Base-by-base conservation (phyloP, 2,113 vertebrate genomes). In the Myocastor coypus region DNA sequence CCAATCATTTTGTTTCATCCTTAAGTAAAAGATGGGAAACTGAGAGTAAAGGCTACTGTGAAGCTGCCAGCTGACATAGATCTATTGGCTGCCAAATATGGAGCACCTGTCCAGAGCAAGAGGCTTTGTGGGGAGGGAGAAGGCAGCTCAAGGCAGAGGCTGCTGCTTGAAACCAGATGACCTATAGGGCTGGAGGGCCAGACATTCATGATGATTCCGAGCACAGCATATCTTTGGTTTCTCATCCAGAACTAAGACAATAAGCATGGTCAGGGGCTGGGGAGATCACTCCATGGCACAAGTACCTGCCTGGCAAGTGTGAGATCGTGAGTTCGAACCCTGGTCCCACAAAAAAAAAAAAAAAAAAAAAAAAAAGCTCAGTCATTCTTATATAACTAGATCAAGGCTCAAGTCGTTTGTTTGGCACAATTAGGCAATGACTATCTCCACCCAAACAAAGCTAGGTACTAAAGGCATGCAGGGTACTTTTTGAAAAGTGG, bases 161-260 rank as follows among this genome's bases (percentile, higher is more conserved):
- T 17, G 2, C 28, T 9, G 2, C 40, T 26, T 5, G 34, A 37
- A 34, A 30, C 12, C 3, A 32, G 5, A 12, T 4, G 4, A 12
- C 19, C 40, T 10, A 8, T n/a, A 64, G 30, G 19, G 22, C 14
- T 34, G 5, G 19, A 66, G 71, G 30, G 11, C 37, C 61, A 88
- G 55, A 66, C 78, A 24, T 28, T 63, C 24, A 9, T 6, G 50
- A 20, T 22, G 42, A 30, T 40, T n/a, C 69, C 42, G 13, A 1
- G n/a, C 55, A 55, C 5, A 73, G 59, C 55, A 0, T 71, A 13
- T 30, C 93, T 40, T 34, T 52, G 61, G 13, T 46, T 68, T 69
- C 50, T 77, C 30, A 61, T 81, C 52, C 52, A 59, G 77, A 87
- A 89, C 22, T 24, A 20, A 75, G 78, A 34, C 69, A 20, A 30